A percentile compares a stretch with the other conserved stretches of the same genome.
Conservation (phyloP, 2,888 invertebrate species). For the Synergus laeviventris region DNA sequence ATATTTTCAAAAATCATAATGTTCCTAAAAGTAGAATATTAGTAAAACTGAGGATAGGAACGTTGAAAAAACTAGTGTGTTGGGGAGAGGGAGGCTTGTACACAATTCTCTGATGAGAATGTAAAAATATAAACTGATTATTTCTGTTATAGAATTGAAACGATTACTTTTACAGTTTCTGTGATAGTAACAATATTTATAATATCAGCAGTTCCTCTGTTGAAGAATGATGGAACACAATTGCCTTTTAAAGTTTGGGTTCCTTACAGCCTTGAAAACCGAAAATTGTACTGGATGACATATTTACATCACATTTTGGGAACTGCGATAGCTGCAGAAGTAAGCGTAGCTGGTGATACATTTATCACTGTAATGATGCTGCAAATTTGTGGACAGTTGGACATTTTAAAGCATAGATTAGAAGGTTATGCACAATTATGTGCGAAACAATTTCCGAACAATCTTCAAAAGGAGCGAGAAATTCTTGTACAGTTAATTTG, state of each 20-base stretch:
- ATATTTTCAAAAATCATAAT: no score
- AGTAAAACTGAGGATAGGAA: no score
- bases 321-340: conserved; percentile 46
- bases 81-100: no score
- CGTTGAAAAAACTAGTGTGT: no score
- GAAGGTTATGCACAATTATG: conserved; percentile 28
- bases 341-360: conserved; percentile 55
- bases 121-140: no score
- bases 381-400: conserved; percentile 53
- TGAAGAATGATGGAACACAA: conserved; percentile 1
- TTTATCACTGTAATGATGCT: conserved; percentile 56
- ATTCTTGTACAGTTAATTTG: neutral
- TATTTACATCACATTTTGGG: conserved; percentile 55
- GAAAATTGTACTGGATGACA: conserved; percentile 50
- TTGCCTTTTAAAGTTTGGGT: conserved; percentile 56
- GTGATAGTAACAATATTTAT: neutral
- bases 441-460: neutral
- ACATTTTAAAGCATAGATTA: conserved; percentile 53
- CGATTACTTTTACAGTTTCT: neutral
- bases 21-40: no score
- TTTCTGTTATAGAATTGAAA: neutral
- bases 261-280: conserved; percentile 50
- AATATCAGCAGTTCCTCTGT: neutral
- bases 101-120: no score
- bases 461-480: neutral